Percentiles rank a stretch among this genome's conserved stretches.
These are phyloP conservation scores for Halictus rubicundus DNA, from an alignment of 1,140 invertebrate species.

Conservation along the genomic window DNA sequence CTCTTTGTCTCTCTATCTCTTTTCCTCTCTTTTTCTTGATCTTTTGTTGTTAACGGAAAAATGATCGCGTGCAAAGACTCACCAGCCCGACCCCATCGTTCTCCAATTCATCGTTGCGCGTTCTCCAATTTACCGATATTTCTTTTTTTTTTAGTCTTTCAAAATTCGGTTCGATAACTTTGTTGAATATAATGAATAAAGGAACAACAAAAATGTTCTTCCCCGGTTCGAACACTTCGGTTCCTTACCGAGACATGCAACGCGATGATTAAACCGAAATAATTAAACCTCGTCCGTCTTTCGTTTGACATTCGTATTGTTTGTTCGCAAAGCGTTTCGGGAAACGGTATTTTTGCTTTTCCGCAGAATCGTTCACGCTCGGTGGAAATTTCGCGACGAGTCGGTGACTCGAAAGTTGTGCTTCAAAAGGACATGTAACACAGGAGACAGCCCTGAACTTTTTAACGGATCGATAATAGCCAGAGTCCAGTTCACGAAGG, in stretches of 20 bases:
- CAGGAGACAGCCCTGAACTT: constrained; percentile 74
- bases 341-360: not conserved
- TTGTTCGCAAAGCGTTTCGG: not conserved
- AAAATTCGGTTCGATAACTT: too few relatives aligned
- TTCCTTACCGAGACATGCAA: not conserved
- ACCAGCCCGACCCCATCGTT: not conserved
- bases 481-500: constrained; percentile 69
- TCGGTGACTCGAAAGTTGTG: not conserved
- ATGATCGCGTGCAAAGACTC: constrained; percentile 21
- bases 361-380: not conserved
- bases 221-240: not conserved
- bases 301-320: too few relatives aligned
- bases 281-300: not conserved
- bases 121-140: constrained; percentile 6
- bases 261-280: not conserved
- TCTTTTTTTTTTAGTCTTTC: too few relatives aligned
- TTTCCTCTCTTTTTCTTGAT: constrained; percentile 47
- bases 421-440: constrained; percentile 40
- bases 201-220: not conserved
- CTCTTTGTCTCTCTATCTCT: constrained; percentile 59
- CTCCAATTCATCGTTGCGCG: not conserved
- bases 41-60: constrained; percentile 12
- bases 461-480: constrained; percentile 74
- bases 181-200: too few relatives aligned
- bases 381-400: not conserved